Evolutionary conservation across 1,140 invertebrate species (phyloP).

Genomic region (Eurosta solidaginis): DNA sequence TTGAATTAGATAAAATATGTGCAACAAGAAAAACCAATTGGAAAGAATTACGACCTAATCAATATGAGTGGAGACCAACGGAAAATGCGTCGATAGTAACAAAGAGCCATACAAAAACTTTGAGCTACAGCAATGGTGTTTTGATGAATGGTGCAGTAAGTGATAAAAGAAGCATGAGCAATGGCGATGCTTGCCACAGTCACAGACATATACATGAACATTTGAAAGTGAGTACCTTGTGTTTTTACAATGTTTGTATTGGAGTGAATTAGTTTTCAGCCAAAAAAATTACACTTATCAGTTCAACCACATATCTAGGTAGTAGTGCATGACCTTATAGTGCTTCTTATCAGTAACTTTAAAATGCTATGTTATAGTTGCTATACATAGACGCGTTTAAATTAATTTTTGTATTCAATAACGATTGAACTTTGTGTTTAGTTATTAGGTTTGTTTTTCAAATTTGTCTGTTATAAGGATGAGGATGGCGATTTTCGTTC

Average conservation of each 20-base stretch:
- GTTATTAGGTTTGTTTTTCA: no score
- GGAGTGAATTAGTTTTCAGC: no score
- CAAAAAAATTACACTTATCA: no score
- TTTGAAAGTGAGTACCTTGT: slow-evolving; percentile 12
- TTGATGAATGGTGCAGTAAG: not conserved
- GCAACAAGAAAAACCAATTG: slow-evolving; percentile 23
- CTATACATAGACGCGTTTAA: no score
- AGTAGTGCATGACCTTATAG: no score
- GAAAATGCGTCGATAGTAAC: not conserved
- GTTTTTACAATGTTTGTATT: no score
- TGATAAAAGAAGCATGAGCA: not conserved
- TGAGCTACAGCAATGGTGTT: not conserved
- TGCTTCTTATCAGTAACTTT: not conserved
- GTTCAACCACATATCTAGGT: no score
- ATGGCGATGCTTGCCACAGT: not conserved
- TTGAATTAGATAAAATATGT: slow-evolving; percentile 33
- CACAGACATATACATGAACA: not conserved
- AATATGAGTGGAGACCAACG: slow-evolving; percentile 32
- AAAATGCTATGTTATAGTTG: not conserved
- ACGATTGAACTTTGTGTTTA: no score
- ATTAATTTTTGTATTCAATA: no score
- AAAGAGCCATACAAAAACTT: not conserved
- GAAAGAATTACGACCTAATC: slow-evolving; percentile 35
- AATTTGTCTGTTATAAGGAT: no score
- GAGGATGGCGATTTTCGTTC: no score